Evolutionary conservation across 2,888 invertebrate species (phyloP).

Genomic region (Timandra comae): DNA sequence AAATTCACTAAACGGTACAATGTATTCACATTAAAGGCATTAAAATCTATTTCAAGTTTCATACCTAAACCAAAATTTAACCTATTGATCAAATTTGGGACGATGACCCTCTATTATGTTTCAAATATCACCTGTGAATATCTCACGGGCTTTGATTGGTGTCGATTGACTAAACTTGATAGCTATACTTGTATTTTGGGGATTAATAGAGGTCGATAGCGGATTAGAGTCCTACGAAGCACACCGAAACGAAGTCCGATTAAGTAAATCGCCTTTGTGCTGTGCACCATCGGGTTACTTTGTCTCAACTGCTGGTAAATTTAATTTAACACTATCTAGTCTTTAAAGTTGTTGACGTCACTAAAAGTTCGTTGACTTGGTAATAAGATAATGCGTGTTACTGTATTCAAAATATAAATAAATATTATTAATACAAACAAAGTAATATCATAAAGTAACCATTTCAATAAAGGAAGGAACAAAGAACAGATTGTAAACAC

Average conservation of each 20-base stretch:
- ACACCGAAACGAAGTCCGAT: slow-evolving; percentile 43
- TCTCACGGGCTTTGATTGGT: slow-evolving; percentile 9
- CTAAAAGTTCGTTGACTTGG: slow-evolving; percentile 13
- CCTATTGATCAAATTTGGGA: neutral
- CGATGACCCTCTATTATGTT: neutral
- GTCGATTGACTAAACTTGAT: slow-evolving; percentile 3
- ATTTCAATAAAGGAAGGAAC: too few species aligned
- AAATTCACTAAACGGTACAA: too few species aligned
- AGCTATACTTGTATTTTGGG: slow-evolving; percentile 16
- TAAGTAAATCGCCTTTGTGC: slow-evolving; percentile 51
- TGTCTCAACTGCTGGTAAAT: slow-evolving; percentile 20
- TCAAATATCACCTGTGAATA: neutral
- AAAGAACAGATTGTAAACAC: too few species aligned
- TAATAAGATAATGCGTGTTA: too few species aligned
- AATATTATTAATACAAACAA: too few species aligned
- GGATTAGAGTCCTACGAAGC: slow-evolving; percentile 39
- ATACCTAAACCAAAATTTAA: slow-evolving; percentile 2
- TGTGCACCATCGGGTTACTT: slow-evolving; percentile 33
- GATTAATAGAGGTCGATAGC: slow-evolving; percentile 35
- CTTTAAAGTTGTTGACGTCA: slow-evolving; percentile 10
- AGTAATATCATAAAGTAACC: too few species aligned
- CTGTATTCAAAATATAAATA: too few species aligned
- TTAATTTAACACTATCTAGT: slow-evolving; percentile 19
- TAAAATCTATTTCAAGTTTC: slow-evolving; percentile 1
- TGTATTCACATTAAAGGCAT: too few species aligned